Base-by-base conservation (phyloP, 2,888 invertebrate species). In the Drosophila eohydei region DNA sequence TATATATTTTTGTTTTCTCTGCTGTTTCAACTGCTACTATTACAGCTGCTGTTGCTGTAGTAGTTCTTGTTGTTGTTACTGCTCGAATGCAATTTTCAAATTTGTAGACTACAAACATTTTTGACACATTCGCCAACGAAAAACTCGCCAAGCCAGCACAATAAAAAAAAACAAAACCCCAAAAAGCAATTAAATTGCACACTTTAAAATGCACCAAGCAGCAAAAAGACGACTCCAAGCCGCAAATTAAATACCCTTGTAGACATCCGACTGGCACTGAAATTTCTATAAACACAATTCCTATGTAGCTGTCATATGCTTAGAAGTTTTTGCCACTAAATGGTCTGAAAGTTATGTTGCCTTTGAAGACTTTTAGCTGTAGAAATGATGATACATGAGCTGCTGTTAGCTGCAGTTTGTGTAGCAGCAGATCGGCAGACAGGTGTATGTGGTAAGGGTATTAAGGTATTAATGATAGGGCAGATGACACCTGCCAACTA, bases 181-280 rank as follows among this genome's bases (percentile, higher is more conserved):
- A 75, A 88, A 89, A 88, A 86, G 83, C 87, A 87, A 87, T 87
- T 87, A 89, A 86, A 85, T 83, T 80, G 74, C 81, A 83, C 75
- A 81, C 80, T 81, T 78, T 69, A 67, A 79, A 81, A 88, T 80
- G 69, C 81, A 88, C 63, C 61, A 73, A 63, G 46, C 51, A 3
- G 30, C 48, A 54, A 16, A 54, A 40, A 54, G 28, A 16, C 54
- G 5, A n/a, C 9, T 4, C 16, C n/a, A 54, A 0, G 38, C 54
- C 54, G 40, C 38, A 54, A n/a, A 40, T 40, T 9, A 54, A 54
- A 54, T 54, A 28, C 54, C 30, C 54, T 54, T 26, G 26, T 12
- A 21, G 50, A 16, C 36, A 21, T 7, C 21, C 3, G 2, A 14
- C 34, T 34, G 14, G 1, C 2, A 14, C 7, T 4, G 14, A 4